Conservation (phyloP, 2,797 vertebrate genomes). For the Sebastes oblongus region DNA sequence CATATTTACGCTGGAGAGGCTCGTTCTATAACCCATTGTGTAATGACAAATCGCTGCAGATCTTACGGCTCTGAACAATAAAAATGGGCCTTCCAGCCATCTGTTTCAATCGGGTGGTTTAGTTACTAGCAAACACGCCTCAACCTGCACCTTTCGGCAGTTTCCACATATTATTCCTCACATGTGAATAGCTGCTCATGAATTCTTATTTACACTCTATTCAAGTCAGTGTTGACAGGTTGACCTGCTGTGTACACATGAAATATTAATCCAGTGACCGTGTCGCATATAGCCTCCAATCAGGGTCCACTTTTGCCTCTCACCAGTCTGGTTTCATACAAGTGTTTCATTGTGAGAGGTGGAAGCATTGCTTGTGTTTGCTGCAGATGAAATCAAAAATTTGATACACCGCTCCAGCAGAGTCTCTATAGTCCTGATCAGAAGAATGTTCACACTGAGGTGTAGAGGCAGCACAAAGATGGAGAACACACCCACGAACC, state of each 20-base stretch:
- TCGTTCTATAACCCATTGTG: conserved; percentile 14
- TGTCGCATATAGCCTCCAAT: conserved; percentile 1
- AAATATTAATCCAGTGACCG: conserved; percentile 39
- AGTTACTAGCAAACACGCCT: conserved; percentile 45
- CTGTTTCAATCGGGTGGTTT: conserved; percentile 31
- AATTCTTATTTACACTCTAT: conserved; percentile 47
- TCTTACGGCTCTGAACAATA: conserved; percentile 33
- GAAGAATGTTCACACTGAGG: conserved; percentile 75
- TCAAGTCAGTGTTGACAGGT: conserved; percentile 40
- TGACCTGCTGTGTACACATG: conserved; percentile 33
- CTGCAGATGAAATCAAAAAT: conserved; percentile 20
- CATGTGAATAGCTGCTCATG: conserved; percentile 22
- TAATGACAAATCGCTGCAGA: conserved; percentile 36
- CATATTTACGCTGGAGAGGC: conserved; percentile 7
- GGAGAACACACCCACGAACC: conserved; percentile 58
- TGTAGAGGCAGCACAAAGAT: conserved; percentile 75
- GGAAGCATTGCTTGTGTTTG: background rate
- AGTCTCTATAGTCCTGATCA: conserved; percentile 74
- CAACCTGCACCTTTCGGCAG: conserved; percentile 61
- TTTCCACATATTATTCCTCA: conserved; percentile 33
- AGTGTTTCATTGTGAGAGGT: background rate
- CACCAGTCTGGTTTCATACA: conserved; percentile 9
- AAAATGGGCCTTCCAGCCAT: conserved; percentile 29
- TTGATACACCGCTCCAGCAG: conserved; percentile 56
- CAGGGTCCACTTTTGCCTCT: background rate